These are phyloP conservation scores for Xylophagus ater DNA, from an alignment of 2,888 invertebrate genomes.

Conservation along the genomic window DNA sequence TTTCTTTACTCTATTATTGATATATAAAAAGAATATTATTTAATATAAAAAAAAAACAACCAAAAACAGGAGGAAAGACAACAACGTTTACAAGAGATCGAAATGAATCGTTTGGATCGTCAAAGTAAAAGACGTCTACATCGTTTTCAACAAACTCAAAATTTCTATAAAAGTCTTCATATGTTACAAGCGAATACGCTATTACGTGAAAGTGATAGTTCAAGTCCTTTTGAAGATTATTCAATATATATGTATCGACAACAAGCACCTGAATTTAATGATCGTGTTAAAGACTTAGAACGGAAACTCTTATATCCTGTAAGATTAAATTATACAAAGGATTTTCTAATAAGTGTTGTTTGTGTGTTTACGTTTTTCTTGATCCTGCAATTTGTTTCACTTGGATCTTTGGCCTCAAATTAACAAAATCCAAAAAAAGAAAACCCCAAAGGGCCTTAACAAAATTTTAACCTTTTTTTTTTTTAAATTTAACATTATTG, in stretches of 20 bases:
- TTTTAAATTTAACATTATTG: no score
- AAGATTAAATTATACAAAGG: no score
- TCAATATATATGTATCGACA: conserved; percentile 77
- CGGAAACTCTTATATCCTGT: conserved; percentile 61
- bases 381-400: no score
- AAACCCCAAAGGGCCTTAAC: no score
- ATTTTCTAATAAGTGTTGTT: conserved; percentile 10
- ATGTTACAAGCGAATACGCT: conserved; percentile 67
- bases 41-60: conserved; percentile 5
- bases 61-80: conserved; percentile 55
- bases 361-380: conserved; percentile 15
- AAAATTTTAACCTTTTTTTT: no score
- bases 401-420: no score
- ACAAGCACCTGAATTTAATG: conserved; percentile 72
- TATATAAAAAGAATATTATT: not conserved
- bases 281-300: conserved; percentile 72
- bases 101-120: conserved; percentile 53
- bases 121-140: conserved; percentile 53
- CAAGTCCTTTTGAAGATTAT: conserved; percentile 64
- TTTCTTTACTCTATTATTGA: no score
- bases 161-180: conserved; percentile 74
- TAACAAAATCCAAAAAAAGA: no score
- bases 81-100: conserved; percentile 62
- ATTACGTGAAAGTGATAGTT: conserved; percentile 46
- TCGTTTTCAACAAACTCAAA: conserved; percentile 65